Evolutionary conservation across 2,113 vertebrate genomes (phyloP), one percentile per base, ranked within the genome.

Genomic region (Vanacampus margaritifer): DNA sequence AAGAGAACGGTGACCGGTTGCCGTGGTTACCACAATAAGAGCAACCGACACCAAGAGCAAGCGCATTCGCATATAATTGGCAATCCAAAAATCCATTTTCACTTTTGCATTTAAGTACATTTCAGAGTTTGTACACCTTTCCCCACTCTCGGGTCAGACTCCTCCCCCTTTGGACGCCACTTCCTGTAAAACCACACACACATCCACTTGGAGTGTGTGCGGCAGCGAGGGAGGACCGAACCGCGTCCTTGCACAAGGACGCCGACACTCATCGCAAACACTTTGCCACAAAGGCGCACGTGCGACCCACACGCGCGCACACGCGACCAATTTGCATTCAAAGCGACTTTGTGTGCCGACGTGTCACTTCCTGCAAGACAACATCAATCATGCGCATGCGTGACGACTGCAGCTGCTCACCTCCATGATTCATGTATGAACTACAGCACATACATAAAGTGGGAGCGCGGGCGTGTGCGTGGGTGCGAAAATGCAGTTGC

Each of bases 181-280:
- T 37, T 37, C 19, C 32, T 37, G 17, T 36, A 8, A 17, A 6
- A 1, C 10, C 35, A 21, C 57, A 39, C n/a, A n/a, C 59, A 16
- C 60, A 62, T 28, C 13, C 60, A 62, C 23, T 13, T 43, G n/a
- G n/a, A 24, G 36, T 8, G 7, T n/a, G 48, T n/a, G 32, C 17
- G 12, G 28, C 32, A 2, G 32, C 36, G 57, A 28, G 28, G 14
- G 28, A 19, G 8, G 36, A 36, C 32, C 19, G 36, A 59, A 36
- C 73, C 24, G 60, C 64, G 84, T 76, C 82, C 78, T 85, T 82
- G 75, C 66, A 67, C 83, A 88, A 89, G 79, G 86, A 87, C 81
- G 46, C 1, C 3, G 76, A 65, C 71, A 82, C 84, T 85, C 68
- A 85, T 85, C 80, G 79, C 61, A 80, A 67, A 79, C 56, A 78